Percentiles rank a stretch among this genome's conserved stretches.
Evolutionary conservation across 2,797 vertebrate species (phyloP).

Genomic region (Microctenopoma lineatum): DNA sequence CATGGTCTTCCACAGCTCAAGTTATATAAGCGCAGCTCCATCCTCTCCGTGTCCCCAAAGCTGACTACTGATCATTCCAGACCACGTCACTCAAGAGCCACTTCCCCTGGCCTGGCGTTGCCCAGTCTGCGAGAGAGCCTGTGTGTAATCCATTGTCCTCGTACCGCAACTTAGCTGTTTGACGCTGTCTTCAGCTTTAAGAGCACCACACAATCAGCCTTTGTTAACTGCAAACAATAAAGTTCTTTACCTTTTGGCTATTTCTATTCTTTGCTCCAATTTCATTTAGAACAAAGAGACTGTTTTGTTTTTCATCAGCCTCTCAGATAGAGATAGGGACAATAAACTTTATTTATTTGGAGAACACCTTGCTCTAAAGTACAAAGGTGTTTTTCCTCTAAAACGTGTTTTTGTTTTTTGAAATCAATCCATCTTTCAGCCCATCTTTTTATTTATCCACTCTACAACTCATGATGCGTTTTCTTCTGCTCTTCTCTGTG

Average conservation of each 20-base stretch:
- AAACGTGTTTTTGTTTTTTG: constrained; percentile 63
- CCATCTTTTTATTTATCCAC: constrained; percentile 60
- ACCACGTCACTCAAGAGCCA: constrained; percentile 34
- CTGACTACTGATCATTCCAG: constrained; percentile 25
- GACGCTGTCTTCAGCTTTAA: constrained; percentile 11
- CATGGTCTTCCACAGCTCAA: constrained; percentile 50
- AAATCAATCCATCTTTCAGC: constrained; percentile 76
- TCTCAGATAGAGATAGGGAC: constrained; percentile 12
- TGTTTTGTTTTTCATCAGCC: constrained; percentile 7
- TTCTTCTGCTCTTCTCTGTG: constrained; percentile 47
- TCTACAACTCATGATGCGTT: constrained; percentile 51
- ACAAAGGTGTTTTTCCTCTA: constrained; percentile 63
- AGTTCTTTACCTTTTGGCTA: constrained; percentile 7
- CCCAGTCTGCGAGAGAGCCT: constrained; percentile 26
- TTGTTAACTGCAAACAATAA: constrained; percentile 6
- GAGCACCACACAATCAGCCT: constrained; percentile 14
- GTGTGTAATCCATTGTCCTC: constrained; percentile 23
- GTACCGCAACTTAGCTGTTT: constrained; percentile 8
- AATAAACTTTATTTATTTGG: constrained; percentile 45
- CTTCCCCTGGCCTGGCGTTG: constrained; percentile 20
- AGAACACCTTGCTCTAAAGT: constrained; percentile 56
- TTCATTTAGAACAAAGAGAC: constrained; percentile 15
- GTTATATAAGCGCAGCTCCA: constrained; percentile 72
- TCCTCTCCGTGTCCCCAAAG: constrained; percentile 43
- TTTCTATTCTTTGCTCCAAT: constrained; percentile 18